Base-by-base conservation (phyloP, 2,888 invertebrate genomes). In the Rambutsinella grinnellia region DNA sequence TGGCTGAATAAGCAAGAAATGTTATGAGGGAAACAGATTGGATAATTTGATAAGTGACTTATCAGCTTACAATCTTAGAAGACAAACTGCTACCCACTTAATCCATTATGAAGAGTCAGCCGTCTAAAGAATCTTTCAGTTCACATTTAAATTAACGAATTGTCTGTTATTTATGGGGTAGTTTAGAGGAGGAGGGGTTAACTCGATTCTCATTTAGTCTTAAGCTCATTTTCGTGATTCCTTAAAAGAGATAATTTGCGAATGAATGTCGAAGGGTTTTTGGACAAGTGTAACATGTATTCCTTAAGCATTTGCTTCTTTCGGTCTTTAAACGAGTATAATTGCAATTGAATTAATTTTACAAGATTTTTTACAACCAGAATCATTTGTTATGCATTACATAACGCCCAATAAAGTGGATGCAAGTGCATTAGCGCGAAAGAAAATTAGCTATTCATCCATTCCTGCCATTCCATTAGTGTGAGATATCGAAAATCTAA, bases 401-500 rank as follows among this genome's bases (percentile, higher is more conserved):
- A 13, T 36, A 36, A 36, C 36, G 36, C 36, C 36, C 13, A 8
- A n/a, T n/a, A n/a, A n/a, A n/a, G n/a, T n/a, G n/a, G n/a, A n/a
- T 36, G 5, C 36, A 36, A 36, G 36, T 36, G 13, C 36, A 36
- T 36, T 36, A 36, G 13, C 36, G 13, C 36, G 36, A 13, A 36
- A 13, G 36, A 36, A 36, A 36, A 36, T 36, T 36, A 36, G 36
- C 36, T 36, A 36, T 36, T 36, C 36, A 36, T 36, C 6, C 36
- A 36, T 36, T 36, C 36, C 36, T 36, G 36, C 36, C 6, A 36
- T 13, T 36, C 10, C 15, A 28, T n/a, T n/a, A n/a, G n/a, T 36
- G 65, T 63, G 63, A 54, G 53, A 65, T 65, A 65, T 54, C 65
- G 23, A 44, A 53, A 53, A 36, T 36, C 36, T 36, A 36, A 13